Conservation (phyloP, 2,113 vertebrate genomes). For the Zapus hudsonius region DNA sequence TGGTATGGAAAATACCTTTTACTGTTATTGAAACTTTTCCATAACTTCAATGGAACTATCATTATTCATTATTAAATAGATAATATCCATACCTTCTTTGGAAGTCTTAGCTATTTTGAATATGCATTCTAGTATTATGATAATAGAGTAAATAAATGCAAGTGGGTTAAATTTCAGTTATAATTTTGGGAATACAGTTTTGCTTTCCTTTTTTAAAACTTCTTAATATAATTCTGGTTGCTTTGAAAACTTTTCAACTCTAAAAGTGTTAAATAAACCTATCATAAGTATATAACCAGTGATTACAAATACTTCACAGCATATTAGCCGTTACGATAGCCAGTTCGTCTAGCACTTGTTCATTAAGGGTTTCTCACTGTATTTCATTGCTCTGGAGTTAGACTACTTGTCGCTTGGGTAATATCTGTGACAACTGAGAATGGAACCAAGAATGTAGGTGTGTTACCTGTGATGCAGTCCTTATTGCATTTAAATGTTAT, state of each 20-base stretch:
- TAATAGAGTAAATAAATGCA: slow-evolving; percentile 10
- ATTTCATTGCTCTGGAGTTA: background rate
- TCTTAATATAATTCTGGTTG: background rate
- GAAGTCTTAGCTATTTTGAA: background rate
- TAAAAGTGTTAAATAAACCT: slow-evolving; percentile 10
- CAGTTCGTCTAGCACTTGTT: background rate
- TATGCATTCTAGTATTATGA: background rate
- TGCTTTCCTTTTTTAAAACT: background rate
- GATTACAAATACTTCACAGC: background rate
- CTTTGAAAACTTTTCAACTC: slow-evolving; percentile 33
- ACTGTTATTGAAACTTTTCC: background rate
- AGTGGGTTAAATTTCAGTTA: background rate
- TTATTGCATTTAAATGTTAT: background rate
- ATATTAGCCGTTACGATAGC: slow-evolving; percentile 39
- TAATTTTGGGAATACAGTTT: background rate
- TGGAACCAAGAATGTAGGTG: background rate
- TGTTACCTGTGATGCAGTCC: background rate
- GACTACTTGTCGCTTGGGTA: background rate
- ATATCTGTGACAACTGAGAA: background rate
- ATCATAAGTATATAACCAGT: background rate
- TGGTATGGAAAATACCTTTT: background rate
- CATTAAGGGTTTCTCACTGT: slow-evolving; percentile 37
- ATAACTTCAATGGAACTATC: background rate
- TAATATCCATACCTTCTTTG: background rate
- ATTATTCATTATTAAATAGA: background rate